phyloP scores from a whole-genome alignment of 2,797 vertebrate genomes.

The Sebastes paucispinis region DNA sequence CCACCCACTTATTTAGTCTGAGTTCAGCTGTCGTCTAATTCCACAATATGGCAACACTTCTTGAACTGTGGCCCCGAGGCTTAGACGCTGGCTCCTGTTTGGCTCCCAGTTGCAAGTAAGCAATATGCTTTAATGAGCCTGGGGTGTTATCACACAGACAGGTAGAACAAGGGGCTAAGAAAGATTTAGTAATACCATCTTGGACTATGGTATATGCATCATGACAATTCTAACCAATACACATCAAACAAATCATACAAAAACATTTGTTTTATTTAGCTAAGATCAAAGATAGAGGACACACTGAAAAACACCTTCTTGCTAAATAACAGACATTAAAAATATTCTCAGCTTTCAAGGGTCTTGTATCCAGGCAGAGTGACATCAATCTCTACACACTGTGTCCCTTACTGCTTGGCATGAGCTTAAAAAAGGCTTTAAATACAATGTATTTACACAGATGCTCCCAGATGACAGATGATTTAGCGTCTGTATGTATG shows the following conservation, averaged over 20 bases:
- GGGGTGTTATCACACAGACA: not conserved
- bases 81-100: constrained; percentile 16
- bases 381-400: not conserved
- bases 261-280: constrained; percentile 7
- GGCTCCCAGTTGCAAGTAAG: constrained; percentile 6
- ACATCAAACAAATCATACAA: constrained; percentile 2
- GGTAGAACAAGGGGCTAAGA: not conserved
- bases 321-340: constrained; percentile 1
- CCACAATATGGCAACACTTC: constrained; percentile 27
- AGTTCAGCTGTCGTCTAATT: constrained; percentile 42
- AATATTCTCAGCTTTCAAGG: not conserved
- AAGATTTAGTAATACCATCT: not conserved
- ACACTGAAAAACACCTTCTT: not conserved
- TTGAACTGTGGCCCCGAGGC: constrained; percentile 12
- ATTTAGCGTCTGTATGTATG: not conserved
- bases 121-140: constrained; percentile 7
- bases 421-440: constrained; percentile 1
- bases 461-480: not conserved
- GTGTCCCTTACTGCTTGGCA: not conserved
- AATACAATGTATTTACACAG: not conserved
- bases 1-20: constrained; percentile 68
- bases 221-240: constrained; percentile 22
- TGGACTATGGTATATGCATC: not conserved
- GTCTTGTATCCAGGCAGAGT: not conserved
- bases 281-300: not conserved